phyloP scores from a whole-genome alignment of 2,113 vertebrate genomes.

The Redunca redunca region DNA sequence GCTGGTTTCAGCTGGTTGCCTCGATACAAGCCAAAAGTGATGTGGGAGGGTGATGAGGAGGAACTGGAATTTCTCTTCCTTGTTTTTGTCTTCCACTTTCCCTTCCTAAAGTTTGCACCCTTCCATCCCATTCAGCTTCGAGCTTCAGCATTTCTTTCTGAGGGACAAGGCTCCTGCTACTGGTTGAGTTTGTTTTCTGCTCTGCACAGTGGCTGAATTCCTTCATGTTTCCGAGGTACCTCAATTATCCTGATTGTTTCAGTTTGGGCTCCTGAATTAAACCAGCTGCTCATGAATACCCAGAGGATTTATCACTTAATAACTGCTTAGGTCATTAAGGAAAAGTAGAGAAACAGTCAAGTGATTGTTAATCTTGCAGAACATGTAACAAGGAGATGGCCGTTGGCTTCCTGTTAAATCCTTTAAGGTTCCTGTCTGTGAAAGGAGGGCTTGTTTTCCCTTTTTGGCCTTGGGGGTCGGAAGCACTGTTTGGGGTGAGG shows the following conservation, averaged over 20 bases:
- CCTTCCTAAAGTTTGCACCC: background rate
- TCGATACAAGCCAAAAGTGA: background rate
- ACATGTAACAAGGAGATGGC: slow-evolving; percentile 27
- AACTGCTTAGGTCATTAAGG: slow-evolving; percentile 34
- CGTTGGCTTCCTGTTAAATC: slow-evolving; percentile 28
- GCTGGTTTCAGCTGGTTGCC: slow-evolving; percentile 27
- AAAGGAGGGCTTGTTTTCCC: slow-evolving; percentile 37
- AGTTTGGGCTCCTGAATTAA: slow-evolving; percentile 36
- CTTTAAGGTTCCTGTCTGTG: background rate
- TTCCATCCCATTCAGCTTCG: background rate
- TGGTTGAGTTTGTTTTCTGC: slow-evolving; percentile 35
- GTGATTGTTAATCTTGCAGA: slow-evolving; percentile 44
- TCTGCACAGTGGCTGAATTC: slow-evolving; percentile 38
- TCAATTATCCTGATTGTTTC: slow-evolving; percentile 63
- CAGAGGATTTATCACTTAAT: slow-evolving; percentile 61
- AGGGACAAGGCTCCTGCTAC: background rate
- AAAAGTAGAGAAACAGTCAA: slow-evolving; percentile 51
- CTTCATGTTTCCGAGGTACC: background rate
- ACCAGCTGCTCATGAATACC: slow-evolving; percentile 41
- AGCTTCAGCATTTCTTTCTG: slow-evolving; percentile 1
- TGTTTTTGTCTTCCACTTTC: background rate
- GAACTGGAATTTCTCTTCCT: background rate
- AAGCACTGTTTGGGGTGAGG: background rate
- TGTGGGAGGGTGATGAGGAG: background rate
- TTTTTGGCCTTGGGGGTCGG: background rate